Evolutionary conservation across 2,888 invertebrate genomes (phyloP), one percentile per base, ranked within the genome.

Genomic region (Psylliodes chrysocephalus): DNA sequence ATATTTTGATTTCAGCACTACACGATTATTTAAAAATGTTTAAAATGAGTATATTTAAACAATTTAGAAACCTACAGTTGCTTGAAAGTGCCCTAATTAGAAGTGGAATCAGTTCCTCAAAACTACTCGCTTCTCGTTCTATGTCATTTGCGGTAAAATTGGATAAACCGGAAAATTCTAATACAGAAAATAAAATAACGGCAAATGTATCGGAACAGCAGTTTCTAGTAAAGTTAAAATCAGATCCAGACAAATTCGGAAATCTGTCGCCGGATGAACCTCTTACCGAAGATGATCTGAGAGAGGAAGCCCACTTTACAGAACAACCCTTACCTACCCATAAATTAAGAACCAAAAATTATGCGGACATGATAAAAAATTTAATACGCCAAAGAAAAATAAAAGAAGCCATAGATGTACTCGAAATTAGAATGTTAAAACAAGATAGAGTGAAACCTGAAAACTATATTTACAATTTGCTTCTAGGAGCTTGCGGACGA

Each of bases 401-500:
- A 2, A 87, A 89, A 74, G 91, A 92, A 80, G 96, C 96, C 0
- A 85, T 95, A 15, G 88, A 90, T 70, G 86, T 96, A 1, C 79
- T 96, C 49, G 92, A 94, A 77, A 83, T 88, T n/a, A 85, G 86
- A 78, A 91, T 94, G 90, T 77, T 91, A 5, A 87, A 91, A 79
- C 86, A 89, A 73, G 95, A 96, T 78, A 85, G 88, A 72, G 92
- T 91, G 0, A 89, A 90, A 79, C 95, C 96, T 0, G 90, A 88
- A 64, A 86, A 85, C 68, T 93, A 92, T 77, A 90, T 93, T 73
- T 96, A 90, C 78, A 92, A 91, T 77, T 84, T 94, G 59, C 81
- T 97, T n/a, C 90, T 98, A 64, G 89, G 90, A 63, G 93, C 89
- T 6, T 93, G 93, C 82, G 95, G 93, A 1, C 84, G 89, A 73